A percentile compares a stretch with the other conserved stretches of the same genome.
phyloP scores from a whole-genome alignment of 2,797 vertebrate species.

The Tapirus indicus region DNA sequence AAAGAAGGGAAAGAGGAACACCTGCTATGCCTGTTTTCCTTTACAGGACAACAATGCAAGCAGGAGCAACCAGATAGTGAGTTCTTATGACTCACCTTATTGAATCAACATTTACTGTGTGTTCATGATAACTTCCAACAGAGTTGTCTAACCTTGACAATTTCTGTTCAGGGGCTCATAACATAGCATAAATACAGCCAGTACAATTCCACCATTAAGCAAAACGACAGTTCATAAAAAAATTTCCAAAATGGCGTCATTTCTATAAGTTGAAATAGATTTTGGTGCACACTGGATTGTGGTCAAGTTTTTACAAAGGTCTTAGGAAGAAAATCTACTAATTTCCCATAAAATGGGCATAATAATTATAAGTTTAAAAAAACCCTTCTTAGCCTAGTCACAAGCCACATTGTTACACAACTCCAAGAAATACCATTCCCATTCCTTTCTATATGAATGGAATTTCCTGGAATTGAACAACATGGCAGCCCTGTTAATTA shows the following conservation, averaged over 20 bases:
- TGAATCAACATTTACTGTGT: conserved; percentile 16
- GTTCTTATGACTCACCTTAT: background rate
- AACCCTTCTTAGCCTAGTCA: background rate
- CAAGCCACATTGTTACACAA: background rate
- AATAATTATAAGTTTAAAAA: background rate
- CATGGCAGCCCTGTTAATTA: background rate
- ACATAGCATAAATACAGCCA: background rate
- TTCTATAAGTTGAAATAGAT: background rate
- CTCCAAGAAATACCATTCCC: background rate
- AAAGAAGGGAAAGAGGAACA: conserved; percentile 18
- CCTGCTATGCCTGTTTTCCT: background rate
- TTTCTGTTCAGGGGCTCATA: background rate
- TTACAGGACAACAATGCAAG: conserved; percentile 34
- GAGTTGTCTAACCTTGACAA: background rate
- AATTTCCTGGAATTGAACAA: background rate
- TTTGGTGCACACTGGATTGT: background rate
- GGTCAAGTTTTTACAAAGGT: conserved; percentile 36
- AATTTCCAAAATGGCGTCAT: background rate
- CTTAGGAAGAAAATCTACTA: conserved; percentile 54
- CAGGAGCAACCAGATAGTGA: background rate
- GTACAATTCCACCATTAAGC: background rate
- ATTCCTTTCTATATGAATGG: background rate
- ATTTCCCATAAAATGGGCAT: conserved; percentile 36
- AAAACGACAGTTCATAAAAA: conserved; percentile 34
- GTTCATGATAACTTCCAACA: background rate